phyloP scores from a whole-genome alignment of 2,113 vertebrate species.

The Scalopus aquaticus region DNA sequence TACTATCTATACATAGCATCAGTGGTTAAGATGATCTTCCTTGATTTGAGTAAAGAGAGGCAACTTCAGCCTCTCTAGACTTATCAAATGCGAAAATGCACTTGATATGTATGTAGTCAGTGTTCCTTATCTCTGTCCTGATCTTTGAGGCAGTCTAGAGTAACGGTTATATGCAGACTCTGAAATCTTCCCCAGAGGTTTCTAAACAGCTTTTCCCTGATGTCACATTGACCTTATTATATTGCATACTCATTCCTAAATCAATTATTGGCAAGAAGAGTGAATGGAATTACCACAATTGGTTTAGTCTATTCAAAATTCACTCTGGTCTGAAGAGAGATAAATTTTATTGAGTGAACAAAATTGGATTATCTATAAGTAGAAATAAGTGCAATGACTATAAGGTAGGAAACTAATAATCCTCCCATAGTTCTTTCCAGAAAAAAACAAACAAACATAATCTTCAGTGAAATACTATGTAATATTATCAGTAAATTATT shows the following conservation, averaged over 20 bases:
- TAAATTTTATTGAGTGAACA: not conserved
- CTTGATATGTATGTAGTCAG: not conserved
- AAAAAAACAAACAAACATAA: not conserved
- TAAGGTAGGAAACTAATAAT: not conserved
- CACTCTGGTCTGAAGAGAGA: not conserved
- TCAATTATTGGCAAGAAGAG: not conserved
- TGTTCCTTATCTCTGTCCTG: not conserved
- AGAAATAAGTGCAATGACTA: not conserved
- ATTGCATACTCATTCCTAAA: conserved; percentile 11
- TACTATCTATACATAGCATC: not conserved
- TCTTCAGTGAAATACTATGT: not conserved
- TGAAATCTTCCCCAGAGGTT: not conserved
- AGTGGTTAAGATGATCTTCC: no score
- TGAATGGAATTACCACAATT: not conserved
- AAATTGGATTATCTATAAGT: not conserved
- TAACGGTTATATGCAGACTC: not conserved
- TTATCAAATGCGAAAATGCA: not conserved
- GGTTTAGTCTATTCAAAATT: not conserved
- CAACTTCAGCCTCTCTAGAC: not conserved
- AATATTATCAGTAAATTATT: not conserved
- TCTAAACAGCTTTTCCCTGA: not conserved
- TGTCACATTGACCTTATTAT: not conserved
- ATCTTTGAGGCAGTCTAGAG: not conserved
- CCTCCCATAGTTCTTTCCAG: not conserved
- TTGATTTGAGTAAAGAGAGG: no score